Conservation (phyloP, 2,888 invertebrate genomes). For the Cosmia pyralina region DNA sequence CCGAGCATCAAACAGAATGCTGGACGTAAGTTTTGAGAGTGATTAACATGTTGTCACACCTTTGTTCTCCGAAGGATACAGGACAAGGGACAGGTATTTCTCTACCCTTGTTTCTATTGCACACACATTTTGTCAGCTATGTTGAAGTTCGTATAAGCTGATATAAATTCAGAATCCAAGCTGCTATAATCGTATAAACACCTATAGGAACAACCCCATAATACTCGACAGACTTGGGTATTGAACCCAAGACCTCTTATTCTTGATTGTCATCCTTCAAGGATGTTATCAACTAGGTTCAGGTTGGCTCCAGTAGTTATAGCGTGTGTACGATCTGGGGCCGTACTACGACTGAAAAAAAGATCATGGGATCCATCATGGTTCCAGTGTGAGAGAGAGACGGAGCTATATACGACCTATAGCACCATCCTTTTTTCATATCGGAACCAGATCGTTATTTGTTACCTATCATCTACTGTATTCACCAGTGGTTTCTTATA, state of each 20-base stretch:
- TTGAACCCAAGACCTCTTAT: background rate
- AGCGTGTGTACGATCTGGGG: background rate
- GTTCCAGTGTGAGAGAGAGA: too few relatives aligned
- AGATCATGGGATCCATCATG: too few relatives aligned
- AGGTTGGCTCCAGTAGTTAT: background rate
- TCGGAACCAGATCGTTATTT: background rate
- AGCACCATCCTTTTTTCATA: too few relatives aligned
- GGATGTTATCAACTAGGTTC: background rate
- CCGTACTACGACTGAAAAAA: too few relatives aligned
- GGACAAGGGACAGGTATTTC: too few relatives aligned
- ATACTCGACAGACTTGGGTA: background rate
- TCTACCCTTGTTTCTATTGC: background rate
- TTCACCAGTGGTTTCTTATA: background rate
- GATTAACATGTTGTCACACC: background rate
- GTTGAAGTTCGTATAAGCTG: background rate
- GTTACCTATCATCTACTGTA: background rate
- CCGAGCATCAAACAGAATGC: conserved; percentile 48
- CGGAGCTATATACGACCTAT: too few relatives aligned
- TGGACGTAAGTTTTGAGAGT: conserved; percentile 31
- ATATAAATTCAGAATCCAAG: background rate
- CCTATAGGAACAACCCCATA: background rate
- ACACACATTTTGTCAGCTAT: background rate
- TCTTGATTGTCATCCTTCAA: background rate
- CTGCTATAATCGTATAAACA: background rate
- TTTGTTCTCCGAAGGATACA: too few relatives aligned